Evolutionary conservation across 2,797 vertebrate species (phyloP).

Genomic region (Selene dorsalis): DNA sequence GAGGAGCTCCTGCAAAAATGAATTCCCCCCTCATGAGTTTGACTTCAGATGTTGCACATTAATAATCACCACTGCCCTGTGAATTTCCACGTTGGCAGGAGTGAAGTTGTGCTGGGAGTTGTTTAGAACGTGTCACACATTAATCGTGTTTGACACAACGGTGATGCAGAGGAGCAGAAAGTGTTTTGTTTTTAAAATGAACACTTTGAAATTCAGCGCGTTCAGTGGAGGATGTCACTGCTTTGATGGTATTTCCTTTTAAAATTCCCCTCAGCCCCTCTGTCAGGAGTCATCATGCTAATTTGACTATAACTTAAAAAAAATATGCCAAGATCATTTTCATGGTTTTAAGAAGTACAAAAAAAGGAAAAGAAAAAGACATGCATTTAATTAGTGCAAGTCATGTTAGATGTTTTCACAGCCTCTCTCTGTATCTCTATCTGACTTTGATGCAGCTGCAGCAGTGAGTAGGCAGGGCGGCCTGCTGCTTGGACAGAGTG

Average conservation of each 20-base stretch:
- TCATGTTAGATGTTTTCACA: constrained; percentile 38
- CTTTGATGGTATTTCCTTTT: constrained; percentile 31
- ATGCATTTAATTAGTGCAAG: constrained; percentile 23
- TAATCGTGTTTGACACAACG: constrained; percentile 37
- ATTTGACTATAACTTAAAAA: constrained; percentile 28
- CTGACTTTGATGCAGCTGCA: constrained; percentile 51
- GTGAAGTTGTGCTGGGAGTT: constrained; percentile 45
- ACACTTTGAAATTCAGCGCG: neutral
- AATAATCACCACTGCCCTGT: constrained; percentile 50
- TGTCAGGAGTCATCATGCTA: constrained; percentile 15
- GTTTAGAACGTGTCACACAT: constrained; percentile 35
- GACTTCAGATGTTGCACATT: constrained; percentile 66
- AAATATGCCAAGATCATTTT: constrained; percentile 11
- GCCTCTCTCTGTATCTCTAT: neutral
- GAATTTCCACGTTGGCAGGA: constrained; percentile 35
- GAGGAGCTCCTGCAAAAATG: constrained; percentile 50
- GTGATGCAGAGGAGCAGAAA: constrained; percentile 12
- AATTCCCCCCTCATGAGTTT: constrained; percentile 34
- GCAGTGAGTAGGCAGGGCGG: constrained; percentile 31
- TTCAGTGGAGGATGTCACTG: constrained; percentile 2
- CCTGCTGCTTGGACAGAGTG: constrained; percentile 57
- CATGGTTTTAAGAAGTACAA: constrained; percentile 23
- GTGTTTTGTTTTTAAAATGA: constrained; percentile 6
- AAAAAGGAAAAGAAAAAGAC: neutral
- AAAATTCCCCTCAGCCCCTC: neutral